Evolutionary conservation across 2,888 invertebrate genomes (phyloP).

Genomic region (Cryptus armator): DNA sequence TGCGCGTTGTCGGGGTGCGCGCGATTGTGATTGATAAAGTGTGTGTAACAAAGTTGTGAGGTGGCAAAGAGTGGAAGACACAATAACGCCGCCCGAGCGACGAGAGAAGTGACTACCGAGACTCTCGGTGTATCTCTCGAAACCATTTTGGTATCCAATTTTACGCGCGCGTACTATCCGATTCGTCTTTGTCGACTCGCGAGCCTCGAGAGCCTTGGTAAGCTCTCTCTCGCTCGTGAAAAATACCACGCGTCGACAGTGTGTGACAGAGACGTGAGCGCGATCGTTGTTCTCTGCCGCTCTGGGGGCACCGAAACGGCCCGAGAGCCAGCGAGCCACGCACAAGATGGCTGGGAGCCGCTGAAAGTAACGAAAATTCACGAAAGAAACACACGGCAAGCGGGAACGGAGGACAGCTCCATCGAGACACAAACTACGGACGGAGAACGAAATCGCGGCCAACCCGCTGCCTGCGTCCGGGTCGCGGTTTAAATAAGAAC

Average conservation of each 20-base stretch:
- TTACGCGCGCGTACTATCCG: conserved; percentile 53
- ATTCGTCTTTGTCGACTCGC: not conserved
- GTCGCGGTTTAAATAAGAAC: conserved; percentile 73
- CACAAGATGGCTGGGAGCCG: conserved; percentile 80
- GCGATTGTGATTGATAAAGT: conserved; percentile 72
- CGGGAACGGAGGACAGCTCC: conserved; percentile 57
- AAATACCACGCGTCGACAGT: not conserved
- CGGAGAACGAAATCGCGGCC: conserved; percentile 48
- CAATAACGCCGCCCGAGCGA: conserved; percentile 19
- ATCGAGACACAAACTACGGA: not conserved
- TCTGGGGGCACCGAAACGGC: conserved; percentile 71
- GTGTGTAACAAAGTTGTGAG: conserved; percentile 73
- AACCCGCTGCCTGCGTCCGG: conserved; percentile 58
- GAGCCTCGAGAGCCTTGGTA: conserved; percentile 1
- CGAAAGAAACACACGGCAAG: conserved; percentile 69
- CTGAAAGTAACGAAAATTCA: conserved; percentile 76
- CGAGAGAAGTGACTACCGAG: not conserved
- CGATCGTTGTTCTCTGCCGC: conserved; percentile 56
- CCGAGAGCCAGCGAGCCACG: conserved; percentile 68
- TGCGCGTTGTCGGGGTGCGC: conserved; percentile 72
- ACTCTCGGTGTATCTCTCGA: not conserved
- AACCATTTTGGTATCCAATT: not conserved
- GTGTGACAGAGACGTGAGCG: not conserved
- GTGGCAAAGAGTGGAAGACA: conserved; percentile 44
- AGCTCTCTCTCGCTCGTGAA: not conserved